Base-by-base conservation (phyloP, 2,113 vertebrate species). In the Rhinichthys klamathensis region DNA sequence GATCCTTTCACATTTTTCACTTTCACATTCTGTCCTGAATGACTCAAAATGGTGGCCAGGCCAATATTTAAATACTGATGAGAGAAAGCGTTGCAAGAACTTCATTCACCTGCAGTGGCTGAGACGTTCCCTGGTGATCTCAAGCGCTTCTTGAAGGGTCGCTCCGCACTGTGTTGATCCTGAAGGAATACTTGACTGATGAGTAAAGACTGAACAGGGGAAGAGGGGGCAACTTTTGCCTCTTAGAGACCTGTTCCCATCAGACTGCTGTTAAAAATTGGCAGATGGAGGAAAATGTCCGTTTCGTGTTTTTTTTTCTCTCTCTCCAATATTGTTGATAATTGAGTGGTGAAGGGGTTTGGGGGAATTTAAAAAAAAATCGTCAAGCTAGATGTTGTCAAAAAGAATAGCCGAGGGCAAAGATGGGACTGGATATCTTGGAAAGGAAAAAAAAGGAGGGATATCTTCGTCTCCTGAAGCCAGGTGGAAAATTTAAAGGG, bases 111-210 rank as follows among this genome's bases (percentile, higher is more conserved):
- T 97, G 95, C 93, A 88, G 92, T 91, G 85, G 92, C 74, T 90
- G 87, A 93, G 93, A 92, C 89, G 92, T 88, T 70, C 44, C 86
- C 84, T 65, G 84, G 88, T 91, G 91, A 95, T 93, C 93, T 94
- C 93, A 92, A 85, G 92, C 93, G 93, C 93, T 94, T 96, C 95
- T 95, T 95, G 93, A 90, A 87, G 91, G 95, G 65, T 93, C 93
- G 96, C 93, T 96, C 95, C 96, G 94, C 83, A 94, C 67, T 87
- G 85, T 90, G 82, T 83, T 91, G 95, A 95, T 95, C 95, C 95
- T 96, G 97, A 98, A 99, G 96, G 96, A 99, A 99, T 93, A 98
- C 97, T 97, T 96, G 97, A 96, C 97, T 96, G 96, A 83, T 99
- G 94, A 99, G 96, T 97, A 96, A 96, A 94, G 95, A 95, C 93